phyloP scores from a whole-genome alignment of 2,797 vertebrate species.

The Acridotheres tristis region DNA sequence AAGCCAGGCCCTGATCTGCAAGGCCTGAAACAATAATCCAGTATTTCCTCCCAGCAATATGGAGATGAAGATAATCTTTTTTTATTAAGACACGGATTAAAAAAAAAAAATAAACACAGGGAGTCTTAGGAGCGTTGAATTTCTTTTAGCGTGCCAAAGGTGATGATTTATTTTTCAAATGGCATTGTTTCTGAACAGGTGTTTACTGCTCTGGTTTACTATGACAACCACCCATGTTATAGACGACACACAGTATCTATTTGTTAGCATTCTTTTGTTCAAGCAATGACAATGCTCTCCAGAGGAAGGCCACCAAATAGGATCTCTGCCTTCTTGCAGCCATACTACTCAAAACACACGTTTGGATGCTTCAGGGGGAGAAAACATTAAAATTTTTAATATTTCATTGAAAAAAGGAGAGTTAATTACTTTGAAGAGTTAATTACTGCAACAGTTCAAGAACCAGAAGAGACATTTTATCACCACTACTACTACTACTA shows the following conservation, averaged over 20 bases:
- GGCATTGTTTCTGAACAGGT: constrained; percentile 7
- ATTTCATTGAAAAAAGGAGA: background rate
- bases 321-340: background rate
- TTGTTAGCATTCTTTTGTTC: constrained; percentile 26
- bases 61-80: background rate
- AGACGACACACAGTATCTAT: background rate
- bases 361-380: background rate
- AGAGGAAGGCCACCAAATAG: background rate
- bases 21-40: constrained; percentile 13
- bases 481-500: background rate
- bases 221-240: constrained; percentile 1
- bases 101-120: background rate
- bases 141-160: background rate
- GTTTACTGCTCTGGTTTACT: constrained; percentile 20
- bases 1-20: background rate
- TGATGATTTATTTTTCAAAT: background rate
- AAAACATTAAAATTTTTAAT: background rate
- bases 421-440: background rate
- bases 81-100: background rate
- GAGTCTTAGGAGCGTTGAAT: background rate
- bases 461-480: background rate
- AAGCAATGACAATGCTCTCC: background rate
- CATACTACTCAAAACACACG: background rate
- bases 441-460: background rate
- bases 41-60: background rate